Evolutionary conservation across 2,797 vertebrate species (phyloP).

Genomic region (Threskiornis aethiopicus): DNA sequence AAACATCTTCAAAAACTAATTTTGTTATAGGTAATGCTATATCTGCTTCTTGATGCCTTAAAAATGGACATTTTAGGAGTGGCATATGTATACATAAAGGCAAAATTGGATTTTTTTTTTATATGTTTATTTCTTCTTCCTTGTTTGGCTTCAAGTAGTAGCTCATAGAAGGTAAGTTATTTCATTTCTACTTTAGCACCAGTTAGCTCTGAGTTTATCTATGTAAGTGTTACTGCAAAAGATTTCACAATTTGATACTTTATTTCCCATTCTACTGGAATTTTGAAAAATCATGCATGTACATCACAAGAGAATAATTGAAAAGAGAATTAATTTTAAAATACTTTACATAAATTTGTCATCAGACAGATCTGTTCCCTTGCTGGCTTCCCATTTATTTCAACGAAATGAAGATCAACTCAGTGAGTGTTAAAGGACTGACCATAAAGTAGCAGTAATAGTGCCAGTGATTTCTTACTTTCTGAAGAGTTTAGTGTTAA

Average conservation of each 20-base stretch:
- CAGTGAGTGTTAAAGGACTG: background rate
- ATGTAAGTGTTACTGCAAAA: background rate
- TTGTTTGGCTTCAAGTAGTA: background rate
- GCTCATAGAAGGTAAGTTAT: background rate
- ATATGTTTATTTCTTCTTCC: background rate
- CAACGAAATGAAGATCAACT: background rate
- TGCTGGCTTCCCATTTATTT: background rate
- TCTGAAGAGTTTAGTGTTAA: background rate
- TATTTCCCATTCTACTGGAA: background rate
- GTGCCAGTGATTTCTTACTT: background rate
- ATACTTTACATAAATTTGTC: background rate
- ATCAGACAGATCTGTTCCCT: background rate
- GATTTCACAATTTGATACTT: background rate
- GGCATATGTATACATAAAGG: background rate
- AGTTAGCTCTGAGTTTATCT: background rate
- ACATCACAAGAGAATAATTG: background rate
- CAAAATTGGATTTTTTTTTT: background rate
- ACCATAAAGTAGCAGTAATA: background rate
- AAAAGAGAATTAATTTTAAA: background rate
- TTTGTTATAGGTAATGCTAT: conserved; percentile 89
- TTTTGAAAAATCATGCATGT: background rate
- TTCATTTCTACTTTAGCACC: background rate
- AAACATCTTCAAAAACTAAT: conserved; percentile 90
- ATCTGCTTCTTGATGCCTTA: background rate
- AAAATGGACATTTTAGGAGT: background rate